These are phyloP conservation scores for Zophobas atratus DNA, from an alignment of 1,140 invertebrate genomes.

Conservation along the genomic window DNA sequence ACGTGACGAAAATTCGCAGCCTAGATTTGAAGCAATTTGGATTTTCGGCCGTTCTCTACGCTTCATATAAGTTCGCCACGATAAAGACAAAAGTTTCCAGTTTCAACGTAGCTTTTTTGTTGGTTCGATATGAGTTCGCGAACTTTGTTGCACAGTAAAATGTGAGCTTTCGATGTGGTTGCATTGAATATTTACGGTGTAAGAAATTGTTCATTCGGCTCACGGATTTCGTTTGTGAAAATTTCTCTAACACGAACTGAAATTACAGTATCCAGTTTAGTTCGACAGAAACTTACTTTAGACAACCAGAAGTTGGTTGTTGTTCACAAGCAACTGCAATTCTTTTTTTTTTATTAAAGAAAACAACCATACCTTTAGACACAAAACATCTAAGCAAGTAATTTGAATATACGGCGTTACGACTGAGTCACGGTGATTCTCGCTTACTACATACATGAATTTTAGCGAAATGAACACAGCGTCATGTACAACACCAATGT, in stretches of 20 bases:
- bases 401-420: neutral
- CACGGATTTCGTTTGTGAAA: constrained; percentile 21
- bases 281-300: neutral
- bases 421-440: neutral
- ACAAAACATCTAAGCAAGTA: constrained; percentile 7
- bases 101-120: constrained; percentile 19
- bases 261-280: constrained; percentile 12
- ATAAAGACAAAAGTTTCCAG: constrained; percentile 29
- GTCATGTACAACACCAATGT: constrained; percentile 9
- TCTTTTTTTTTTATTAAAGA: neutral
- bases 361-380: neutral
- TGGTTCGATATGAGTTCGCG: constrained; percentile 19
- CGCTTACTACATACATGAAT: constrained; percentile 2
- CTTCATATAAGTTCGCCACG: constrained; percentile 31
- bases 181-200: constrained; percentile 32
- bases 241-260: neutral
- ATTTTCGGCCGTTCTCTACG: constrained; percentile 16
- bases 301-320: neutral
- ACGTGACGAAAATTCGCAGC: constrained; percentile 43
- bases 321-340: constrained; percentile 5
- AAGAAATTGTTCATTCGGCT: constrained; percentile 12
- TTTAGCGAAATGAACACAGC: constrained; percentile 11
- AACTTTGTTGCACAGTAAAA: constrained; percentile 20
- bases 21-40: constrained; percentile 27
- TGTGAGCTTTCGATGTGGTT: constrained; percentile 25